Base-by-base conservation (phyloP, 2,888 invertebrate species). In the Halictus ligatus region DNA sequence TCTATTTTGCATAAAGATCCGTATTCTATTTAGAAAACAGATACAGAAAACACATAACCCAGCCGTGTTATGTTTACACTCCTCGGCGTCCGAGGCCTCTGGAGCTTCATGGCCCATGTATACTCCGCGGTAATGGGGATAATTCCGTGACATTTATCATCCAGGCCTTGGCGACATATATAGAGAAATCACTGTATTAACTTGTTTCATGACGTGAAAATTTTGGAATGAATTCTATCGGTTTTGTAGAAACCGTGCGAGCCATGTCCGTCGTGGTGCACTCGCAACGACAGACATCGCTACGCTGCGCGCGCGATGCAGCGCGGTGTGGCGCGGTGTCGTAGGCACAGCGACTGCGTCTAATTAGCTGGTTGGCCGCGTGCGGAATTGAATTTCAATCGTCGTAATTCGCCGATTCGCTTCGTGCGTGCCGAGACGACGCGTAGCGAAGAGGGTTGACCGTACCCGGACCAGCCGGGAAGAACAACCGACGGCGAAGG, bases 381-480 rank as follows among this genome's bases (percentile, higher is more conserved):
- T 88, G 91, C 92, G 91, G 93, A 94, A 94, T 94, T 94, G 94
- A 94, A 94, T 94, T 94, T 94, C 94, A 93, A 94, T 94, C 92
- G 93, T 91, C 88, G 93, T 92, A 93, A 94, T 94, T 94, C 93
- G 91, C 92, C 91, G 93, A 92, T 93, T 92, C 92, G 92, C 92
- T 88, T 89, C 89, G 90, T 90, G 89, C 90, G 87, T 89, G 90
- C 78, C 89, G 80, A 72, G 78, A 64, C 75, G 18, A 15, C 84
- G 75, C 64, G 67, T 60, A 72, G 46, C 50, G 64, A 35, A 67
- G 74, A 77, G 85, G 79, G 60, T 48, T 67, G 46, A 71, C 54
- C 60, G 69, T 73, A 35, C 84, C 60, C 60, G 40, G 64, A 25
- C n/a, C 29, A 15, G 75, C 25, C 35, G 48, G 54, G 54, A 60